Conservation (phyloP, 1,140 invertebrate genomes). For the Phocides pigmalion region DNA sequence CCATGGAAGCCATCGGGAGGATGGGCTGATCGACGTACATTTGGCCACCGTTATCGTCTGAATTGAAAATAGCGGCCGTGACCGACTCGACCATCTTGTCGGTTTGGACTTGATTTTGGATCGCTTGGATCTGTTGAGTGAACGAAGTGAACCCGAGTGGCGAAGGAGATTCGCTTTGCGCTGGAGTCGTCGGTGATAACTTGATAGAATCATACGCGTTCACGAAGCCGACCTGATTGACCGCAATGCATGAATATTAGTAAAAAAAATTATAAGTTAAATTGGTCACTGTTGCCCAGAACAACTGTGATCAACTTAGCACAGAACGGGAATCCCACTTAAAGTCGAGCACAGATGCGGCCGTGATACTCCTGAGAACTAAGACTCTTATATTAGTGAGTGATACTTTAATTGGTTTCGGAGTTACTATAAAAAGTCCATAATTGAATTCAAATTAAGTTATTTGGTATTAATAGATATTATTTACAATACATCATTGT, state of each 20-base stretch:
- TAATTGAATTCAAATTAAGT: too few relatives aligned
- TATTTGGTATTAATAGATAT: too few relatives aligned
- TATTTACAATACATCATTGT: background rate
- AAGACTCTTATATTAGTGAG: too few relatives aligned
- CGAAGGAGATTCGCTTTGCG: constrained; percentile 59
- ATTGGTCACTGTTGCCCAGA: too few relatives aligned
- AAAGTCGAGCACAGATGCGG: too few relatives aligned
- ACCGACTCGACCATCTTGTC: constrained; percentile 82
- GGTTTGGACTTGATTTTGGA: constrained; percentile 79
- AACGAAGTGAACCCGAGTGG: constrained; percentile 58
- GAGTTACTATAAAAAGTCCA: background rate
- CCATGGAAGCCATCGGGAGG: constrained; percentile 58
- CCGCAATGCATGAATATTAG: constrained; percentile 45
- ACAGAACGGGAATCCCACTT: too few relatives aligned
- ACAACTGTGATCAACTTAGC: too few relatives aligned
- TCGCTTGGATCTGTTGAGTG: constrained; percentile 75
- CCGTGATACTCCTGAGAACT: too few relatives aligned
- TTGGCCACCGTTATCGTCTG: constrained; percentile 62
- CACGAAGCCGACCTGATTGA: constrained; percentile 73
- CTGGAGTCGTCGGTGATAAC: constrained; percentile 60
- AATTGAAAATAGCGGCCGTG: constrained; percentile 80
- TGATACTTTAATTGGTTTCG: background rate
- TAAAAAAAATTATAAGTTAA: background rate
- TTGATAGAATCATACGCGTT: constrained; percentile 78
- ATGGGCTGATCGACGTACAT: constrained; percentile 62